These are phyloP conservation scores for Miltochrista miniata DNA, from an alignment of 2,888 invertebrate genomes.

Conservation along the genomic window DNA sequence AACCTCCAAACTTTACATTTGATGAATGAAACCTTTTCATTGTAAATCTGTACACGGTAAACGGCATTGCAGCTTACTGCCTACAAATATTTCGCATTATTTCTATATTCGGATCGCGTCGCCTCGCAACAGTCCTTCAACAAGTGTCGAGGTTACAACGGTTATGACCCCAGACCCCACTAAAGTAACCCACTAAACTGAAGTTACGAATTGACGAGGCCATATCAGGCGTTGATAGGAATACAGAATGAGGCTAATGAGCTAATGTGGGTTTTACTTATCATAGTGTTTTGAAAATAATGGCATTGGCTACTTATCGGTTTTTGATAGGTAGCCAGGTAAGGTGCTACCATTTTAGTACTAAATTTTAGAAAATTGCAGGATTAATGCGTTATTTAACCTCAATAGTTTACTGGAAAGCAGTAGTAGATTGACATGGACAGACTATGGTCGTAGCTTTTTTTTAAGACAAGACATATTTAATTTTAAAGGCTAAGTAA, in stretches of 20 bases:
- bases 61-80: slow-evolving; percentile 44
- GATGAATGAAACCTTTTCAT: slow-evolving; percentile 14
- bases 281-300: slow-evolving; percentile 3
- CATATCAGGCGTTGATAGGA: slow-evolving; percentile 12
- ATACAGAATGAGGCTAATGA: slow-evolving; percentile 32
- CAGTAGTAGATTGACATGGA: too few species aligned
- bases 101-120: slow-evolving; percentile 48
- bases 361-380: neutral
- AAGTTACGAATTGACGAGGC: slow-evolving; percentile 36
- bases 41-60: slow-evolving; percentile 20
- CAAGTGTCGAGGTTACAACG: slow-evolving; percentile 17
- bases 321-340: neutral
- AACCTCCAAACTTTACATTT: neutral
- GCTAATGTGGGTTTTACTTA: slow-evolving; percentile 23
- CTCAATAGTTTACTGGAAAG: too few species aligned
- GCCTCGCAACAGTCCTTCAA: slow-evolving; percentile 19
- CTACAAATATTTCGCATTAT: slow-evolving; percentile 27
- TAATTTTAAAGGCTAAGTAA: too few species aligned
- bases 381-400: too few species aligned
- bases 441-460: too few species aligned
- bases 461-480: too few species aligned
- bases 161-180: slow-evolving; percentile 21
- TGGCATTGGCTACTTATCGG: slow-evolving; percentile 3
- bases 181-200: slow-evolving; percentile 32
- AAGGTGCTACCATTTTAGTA: neutral